Evolutionary conservation across 2,113 vertebrate species (phyloP).

Genomic region (Dolichotis patagonum): DNA sequence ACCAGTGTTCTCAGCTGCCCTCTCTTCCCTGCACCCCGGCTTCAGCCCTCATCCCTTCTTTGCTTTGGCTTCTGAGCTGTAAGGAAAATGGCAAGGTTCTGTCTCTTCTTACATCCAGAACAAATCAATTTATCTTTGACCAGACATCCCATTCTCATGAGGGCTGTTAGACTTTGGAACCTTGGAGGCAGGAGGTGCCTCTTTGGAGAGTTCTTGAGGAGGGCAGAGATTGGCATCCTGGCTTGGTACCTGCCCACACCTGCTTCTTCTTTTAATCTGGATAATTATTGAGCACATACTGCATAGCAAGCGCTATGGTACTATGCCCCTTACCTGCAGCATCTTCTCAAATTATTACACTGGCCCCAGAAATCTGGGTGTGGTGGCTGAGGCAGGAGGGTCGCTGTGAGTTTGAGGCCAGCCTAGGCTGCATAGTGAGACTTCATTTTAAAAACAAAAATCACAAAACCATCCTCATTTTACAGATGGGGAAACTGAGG

Average conservation of each 20-base stretch:
- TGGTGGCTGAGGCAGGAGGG: not conserved
- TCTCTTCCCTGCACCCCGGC: not conserved
- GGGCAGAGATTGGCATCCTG: not conserved
- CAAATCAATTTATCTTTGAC: constrained; percentile 73
- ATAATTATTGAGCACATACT: not conserved
- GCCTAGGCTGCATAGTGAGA: not conserved
- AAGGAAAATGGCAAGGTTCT: not conserved
- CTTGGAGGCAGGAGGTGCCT: not conserved
- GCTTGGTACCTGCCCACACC: not conserved
- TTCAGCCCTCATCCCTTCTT: not conserved
- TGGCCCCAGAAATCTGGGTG: not conserved
- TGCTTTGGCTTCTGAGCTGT: not conserved
- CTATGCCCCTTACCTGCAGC: not conserved
- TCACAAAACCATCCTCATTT: not conserved
- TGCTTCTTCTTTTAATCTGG: not conserved
- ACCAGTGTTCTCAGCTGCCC: not conserved
- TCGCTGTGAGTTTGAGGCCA: not conserved
- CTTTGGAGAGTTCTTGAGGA: not conserved
- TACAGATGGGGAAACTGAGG: constrained; percentile 14
- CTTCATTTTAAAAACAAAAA: not conserved
- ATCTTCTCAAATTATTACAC: not conserved
- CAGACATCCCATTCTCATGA: constrained; percentile 63
- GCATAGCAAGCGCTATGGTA: not conserved
- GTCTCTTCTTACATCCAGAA: constrained; percentile 39
- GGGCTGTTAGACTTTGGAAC: constrained; percentile 77